Base-by-base conservation (phyloP, 2,888 invertebrate species). In the Norana najaformis region DNA sequence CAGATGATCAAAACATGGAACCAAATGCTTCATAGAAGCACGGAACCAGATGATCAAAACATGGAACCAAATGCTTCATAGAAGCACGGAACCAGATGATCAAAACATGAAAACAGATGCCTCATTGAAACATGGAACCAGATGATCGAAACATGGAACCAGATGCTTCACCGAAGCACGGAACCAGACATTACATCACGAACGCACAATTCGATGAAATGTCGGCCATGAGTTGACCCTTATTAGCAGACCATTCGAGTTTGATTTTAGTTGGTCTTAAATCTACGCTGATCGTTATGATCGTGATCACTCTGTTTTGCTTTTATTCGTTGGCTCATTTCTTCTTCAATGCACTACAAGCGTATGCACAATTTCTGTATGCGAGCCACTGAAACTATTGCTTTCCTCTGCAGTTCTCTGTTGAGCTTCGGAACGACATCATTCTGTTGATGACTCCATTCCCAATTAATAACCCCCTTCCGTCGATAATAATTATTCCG, bases 401-500 rank as follows among this genome's bases (percentile, higher is more conserved):
- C 30, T n/a, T 30, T 6, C n/a, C 69, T 1, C 30, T 69, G 30
- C n/a, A 69, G 11, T 69, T 69, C 30, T 30, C 69, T 69, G 69
- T n/a, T 30, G 69, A 53, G 69, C 69, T 16, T n/a, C 11, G 69
- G 30, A n/a, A 69, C 30, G 69, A 30, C n/a, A 69, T n/a, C 69
- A 69, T 69, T n/a, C 47, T 47, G 13, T 47, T 47, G 47, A 69
- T 69, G 30, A 69, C n/a, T n/a, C 30, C n/a, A 69, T 36, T 85
- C n/a, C 83, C 85, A 85, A 85, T 85, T 85, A 85, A 85, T 85
- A 85, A 36, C 69, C n/a, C n/a, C n/a, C n/a, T 34, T 85, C 35
- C 85, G 85, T 85, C 85, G 37, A 35, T 37, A 8, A 85, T 85
- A 85, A 37, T 36, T 85, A 85, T 85, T 85, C 85, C 20, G 36